phyloP scores from a whole-genome alignment of 1,140 invertebrate genomes.

The Brachionus manjavacas region DNA sequence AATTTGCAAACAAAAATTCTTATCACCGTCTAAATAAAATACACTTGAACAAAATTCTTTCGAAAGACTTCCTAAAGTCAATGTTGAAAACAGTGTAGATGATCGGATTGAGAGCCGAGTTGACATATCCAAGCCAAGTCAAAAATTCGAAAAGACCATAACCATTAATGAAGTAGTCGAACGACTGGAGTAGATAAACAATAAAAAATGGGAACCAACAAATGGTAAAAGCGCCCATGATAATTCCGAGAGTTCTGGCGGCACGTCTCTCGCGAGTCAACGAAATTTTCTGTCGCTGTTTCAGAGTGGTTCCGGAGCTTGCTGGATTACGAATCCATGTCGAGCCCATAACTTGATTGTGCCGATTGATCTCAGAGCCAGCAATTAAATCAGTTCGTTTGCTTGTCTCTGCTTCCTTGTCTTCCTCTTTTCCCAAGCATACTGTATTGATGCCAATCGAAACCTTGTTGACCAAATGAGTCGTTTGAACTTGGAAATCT shows the following conservation, averaged over 20 bases:
- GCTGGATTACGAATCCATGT: slow-evolving; percentile 12
- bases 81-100: slow-evolving; percentile 97
- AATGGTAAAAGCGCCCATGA: slow-evolving; percentile 96
- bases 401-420: background rate
- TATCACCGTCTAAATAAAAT: slow-evolving; percentile 16
- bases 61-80: slow-evolving; percentile 89
- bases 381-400: background rate
- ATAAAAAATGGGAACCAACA: slow-evolving; percentile 99
- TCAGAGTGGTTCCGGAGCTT: background rate
- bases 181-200: slow-evolving; percentile 63
- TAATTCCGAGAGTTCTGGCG: slow-evolving; percentile 89
- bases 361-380: background rate
- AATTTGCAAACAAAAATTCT: background rate
- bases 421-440: background rate
- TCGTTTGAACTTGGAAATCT: background rate
- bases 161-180: background rate
- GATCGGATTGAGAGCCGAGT: slow-evolving; percentile 83
- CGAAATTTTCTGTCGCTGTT: slow-evolving; percentile 84
- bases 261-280: slow-evolving; percentile 94
- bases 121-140: slow-evolving; percentile 71
- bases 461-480: background rate
- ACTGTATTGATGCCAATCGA: slow-evolving; percentile 16
- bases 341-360: background rate
- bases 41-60: slow-evolving; percentile 30
- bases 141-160: slow-evolving; percentile 34